Evolutionary conservation across 30 jellyfish, hydroid and myxozoan species (phyloP).

Genomic region (Hydractinia symbiolongicarpus): DNA sequence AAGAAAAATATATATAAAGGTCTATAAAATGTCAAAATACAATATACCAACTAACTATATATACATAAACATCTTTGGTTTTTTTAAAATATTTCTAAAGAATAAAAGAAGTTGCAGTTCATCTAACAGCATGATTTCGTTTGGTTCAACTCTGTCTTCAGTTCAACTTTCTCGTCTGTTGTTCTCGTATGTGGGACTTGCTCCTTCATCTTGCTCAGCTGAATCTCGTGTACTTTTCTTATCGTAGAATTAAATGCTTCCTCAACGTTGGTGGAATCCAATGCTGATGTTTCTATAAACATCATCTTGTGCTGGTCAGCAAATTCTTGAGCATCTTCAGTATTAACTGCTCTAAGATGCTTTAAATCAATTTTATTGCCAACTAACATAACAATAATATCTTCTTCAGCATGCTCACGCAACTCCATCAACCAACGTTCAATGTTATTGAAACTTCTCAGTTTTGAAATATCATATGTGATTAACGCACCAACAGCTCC

Average conservation of each 20-base stretch:
- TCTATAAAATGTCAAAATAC: not conserved
- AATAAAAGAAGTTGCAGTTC: not conserved
- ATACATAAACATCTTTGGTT: not conserved
- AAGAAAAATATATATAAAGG: not conserved
- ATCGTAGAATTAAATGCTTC: slow-evolving; percentile 81
- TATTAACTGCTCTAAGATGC: slow-evolving; percentile 91
- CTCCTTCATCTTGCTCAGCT: slow-evolving; percentile 58
- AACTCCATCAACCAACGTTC: slow-evolving; percentile 88
- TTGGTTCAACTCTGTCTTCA: not conserved
- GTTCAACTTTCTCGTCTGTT: slow-evolving; percentile 2
- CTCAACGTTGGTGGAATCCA: slow-evolving; percentile 91
- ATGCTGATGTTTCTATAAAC: slow-evolving; percentile 95
- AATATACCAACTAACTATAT: not conserved
- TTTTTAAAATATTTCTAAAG: not conserved
- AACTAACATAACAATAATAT: slow-evolving; percentile 85
- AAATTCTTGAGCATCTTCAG: slow-evolving; percentile 93
- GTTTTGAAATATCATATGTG: slow-evolving; percentile 84
- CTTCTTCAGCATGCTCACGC: slow-evolving; percentile 90
- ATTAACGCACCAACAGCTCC: slow-evolving; percentile 99
- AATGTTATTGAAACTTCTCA: slow-evolving; percentile 65
- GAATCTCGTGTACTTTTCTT: slow-evolving; percentile 79
- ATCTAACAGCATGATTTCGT: not conserved
- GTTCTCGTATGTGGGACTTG: slow-evolving; percentile 52
- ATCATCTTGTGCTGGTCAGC: slow-evolving; percentile 85
- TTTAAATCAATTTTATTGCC: slow-evolving; percentile 88